Evolutionary conservation across 1,140 invertebrate species (phyloP).

Genomic region (Leptonema lineaticorne): DNA sequence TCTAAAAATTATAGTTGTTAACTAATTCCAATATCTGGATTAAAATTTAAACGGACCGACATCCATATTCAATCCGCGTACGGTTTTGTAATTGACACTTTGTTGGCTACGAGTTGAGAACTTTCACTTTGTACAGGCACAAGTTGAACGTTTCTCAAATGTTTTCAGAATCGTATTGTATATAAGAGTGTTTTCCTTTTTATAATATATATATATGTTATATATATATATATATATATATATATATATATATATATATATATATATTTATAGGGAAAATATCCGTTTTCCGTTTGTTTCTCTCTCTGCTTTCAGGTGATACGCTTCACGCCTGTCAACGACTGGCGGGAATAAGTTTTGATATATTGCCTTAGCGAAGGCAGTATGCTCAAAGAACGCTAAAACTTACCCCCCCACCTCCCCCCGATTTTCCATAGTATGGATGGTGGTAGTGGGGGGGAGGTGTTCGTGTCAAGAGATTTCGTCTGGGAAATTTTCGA

Average conservation of each 20-base stretch:
- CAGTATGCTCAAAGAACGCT: neutral
- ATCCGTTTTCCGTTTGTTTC: conserved; percentile 13
- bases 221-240: neutral
- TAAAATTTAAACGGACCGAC: too few species aligned
- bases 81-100: too few species aligned
- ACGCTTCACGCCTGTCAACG: conserved; percentile 18
- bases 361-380: conserved; percentile 3
- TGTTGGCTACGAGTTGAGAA: too few species aligned
- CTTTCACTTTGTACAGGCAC: neutral
- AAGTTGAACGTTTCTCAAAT: neutral
- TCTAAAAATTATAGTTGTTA: too few species aligned
- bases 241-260: neutral
- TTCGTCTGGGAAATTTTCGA: neutral
- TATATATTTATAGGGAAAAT: too few species aligned
- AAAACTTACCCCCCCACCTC: neutral
- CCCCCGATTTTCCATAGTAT: neutral
- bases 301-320: conserved; percentile 9
- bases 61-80: too few species aligned
- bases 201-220: too few species aligned
- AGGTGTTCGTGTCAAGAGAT: neutral
- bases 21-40: too few species aligned
- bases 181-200: too few species aligned
- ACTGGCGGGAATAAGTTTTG: conserved; percentile 14
- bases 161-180: neutral
- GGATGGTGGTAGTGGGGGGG: neutral